Conservation (phyloP, 2,888 invertebrate species). For the Sarcophaga variegata region DNA sequence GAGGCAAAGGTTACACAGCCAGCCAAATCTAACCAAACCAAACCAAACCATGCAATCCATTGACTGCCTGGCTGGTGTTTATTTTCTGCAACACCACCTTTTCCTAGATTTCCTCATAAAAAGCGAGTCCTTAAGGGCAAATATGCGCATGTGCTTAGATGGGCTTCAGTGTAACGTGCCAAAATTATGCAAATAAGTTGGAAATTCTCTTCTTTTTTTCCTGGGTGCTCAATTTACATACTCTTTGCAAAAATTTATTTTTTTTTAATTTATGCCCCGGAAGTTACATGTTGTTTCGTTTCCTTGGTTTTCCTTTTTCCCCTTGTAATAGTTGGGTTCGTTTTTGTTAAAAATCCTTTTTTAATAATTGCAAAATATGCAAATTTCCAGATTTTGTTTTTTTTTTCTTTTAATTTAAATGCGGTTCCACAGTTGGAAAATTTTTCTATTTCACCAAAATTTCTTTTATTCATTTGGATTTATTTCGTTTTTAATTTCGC, state of each 20-base stretch:
- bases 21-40: neutral
- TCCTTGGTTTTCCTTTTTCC: conserved; percentile 9
- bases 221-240: conserved; percentile 11
- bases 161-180: conserved; percentile 71
- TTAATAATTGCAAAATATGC: conserved; percentile 71
- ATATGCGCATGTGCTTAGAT: neutral
- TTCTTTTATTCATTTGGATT: conserved; percentile 64
- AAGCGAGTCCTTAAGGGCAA: neutral
- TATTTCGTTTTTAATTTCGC: conserved; percentile 54
- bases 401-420: conserved; percentile 61
- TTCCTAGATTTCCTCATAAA: conserved; percentile 2
- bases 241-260: conserved; percentile 47
- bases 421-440: conserved; percentile 67
- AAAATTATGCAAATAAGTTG: conserved; percentile 76
- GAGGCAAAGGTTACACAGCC: conserved; percentile 69
- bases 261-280: conserved; percentile 21
- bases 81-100: conserved; percentile 53
- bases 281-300: conserved; percentile 65
- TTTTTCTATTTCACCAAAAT: conserved; percentile 47
- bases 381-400: conserved; percentile 61
- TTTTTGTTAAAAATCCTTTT: conserved; percentile 51
- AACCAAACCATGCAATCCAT: conserved; percentile 29
- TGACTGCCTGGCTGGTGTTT: conserved; percentile 55
- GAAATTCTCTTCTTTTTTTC: conserved; percentile 45
- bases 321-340: conserved; percentile 15